These are phyloP conservation scores for Spinus pinus DNA, from an alignment of 2,797 vertebrate genomes.

Conservation along the genomic window DNA sequence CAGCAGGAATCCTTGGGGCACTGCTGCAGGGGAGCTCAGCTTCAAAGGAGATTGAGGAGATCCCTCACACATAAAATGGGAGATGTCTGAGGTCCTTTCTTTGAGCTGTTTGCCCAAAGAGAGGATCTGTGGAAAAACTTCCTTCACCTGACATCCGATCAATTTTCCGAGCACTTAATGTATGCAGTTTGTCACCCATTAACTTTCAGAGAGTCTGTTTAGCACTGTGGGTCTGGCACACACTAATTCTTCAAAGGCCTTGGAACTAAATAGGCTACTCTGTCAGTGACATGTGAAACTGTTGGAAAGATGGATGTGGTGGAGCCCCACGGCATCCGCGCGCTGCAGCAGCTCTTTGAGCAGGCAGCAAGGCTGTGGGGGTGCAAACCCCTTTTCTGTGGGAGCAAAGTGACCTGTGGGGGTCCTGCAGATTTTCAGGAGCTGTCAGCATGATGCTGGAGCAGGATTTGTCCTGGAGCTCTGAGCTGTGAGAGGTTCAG, in stretches of 20 bases:
- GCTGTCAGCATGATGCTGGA: not conserved
- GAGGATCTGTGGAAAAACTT: not conserved
- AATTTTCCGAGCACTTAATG: not conserved
- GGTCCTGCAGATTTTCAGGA: not conserved
- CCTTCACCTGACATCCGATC: not conserved
- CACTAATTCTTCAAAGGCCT: conserved; percentile 35
- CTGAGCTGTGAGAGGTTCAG: not conserved
- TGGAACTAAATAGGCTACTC: conserved; percentile 35
- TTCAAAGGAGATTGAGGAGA: not conserved
- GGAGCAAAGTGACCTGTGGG: not conserved
- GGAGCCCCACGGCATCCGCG: not conserved
- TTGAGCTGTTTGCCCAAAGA: not conserved
- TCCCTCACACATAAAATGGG: not conserved
- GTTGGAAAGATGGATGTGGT: not conserved
- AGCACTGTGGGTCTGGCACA: not conserved
- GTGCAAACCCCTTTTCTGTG: accelerated
- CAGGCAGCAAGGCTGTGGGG: not conserved
- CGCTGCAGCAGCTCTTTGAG: not conserved
- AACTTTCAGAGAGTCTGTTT: conserved; percentile 39
- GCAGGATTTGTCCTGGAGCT: not conserved
- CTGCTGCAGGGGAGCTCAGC: accelerated
- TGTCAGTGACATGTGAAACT: conserved; percentile 11
- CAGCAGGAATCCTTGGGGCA: not conserved
- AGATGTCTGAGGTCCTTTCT: not conserved
- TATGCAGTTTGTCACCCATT: not conserved